These are phyloP conservation scores for Agelastica alni DNA, from an alignment of 2,888 invertebrate genomes.

Conservation along the genomic window DNA sequence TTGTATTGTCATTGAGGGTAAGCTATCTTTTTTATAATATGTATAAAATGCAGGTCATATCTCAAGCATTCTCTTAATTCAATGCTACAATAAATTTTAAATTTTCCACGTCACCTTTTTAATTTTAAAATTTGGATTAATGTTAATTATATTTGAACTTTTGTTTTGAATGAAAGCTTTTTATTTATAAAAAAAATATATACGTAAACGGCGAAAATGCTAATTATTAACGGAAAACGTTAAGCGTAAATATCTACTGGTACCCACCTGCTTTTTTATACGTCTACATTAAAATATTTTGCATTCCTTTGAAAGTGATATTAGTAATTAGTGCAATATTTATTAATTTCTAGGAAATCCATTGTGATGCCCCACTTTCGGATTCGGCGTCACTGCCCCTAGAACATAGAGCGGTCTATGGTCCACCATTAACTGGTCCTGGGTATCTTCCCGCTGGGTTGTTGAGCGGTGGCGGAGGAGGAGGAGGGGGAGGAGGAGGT, in stretches of 20 bases:
- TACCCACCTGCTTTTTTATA: constrained; percentile 23
- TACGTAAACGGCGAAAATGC: no score
- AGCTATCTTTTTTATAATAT: constrained; percentile 20
- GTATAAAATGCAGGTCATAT: no score
- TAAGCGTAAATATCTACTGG: constrained; percentile 9
- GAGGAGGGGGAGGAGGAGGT: constrained; percentile 53
- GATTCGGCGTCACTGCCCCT: constrained; percentile 81
- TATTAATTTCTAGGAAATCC: constrained; percentile 67
- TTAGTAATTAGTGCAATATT: constrained; percentile 35
- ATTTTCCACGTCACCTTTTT: no score
- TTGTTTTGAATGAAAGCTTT: no score
- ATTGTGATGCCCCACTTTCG: constrained; percentile 75
- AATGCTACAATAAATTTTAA: no score
- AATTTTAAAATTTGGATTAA: no score
- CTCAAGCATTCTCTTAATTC: no score
- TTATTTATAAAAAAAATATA: no score
- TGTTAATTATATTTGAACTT: no score
- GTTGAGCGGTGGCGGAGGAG: constrained; percentile 53
- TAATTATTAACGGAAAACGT: no score
- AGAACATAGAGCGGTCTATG: constrained; percentile 79
- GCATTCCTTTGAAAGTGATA: no score
- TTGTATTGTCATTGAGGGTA: constrained; percentile 48
- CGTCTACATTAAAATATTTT: constrained; percentile 8
- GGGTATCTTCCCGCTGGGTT: constrained; percentile 54
- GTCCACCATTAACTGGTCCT: constrained; percentile 64